Base-by-base conservation (phyloP, 2,113 vertebrate genomes). In the Serilophus lunatus region DNA sequence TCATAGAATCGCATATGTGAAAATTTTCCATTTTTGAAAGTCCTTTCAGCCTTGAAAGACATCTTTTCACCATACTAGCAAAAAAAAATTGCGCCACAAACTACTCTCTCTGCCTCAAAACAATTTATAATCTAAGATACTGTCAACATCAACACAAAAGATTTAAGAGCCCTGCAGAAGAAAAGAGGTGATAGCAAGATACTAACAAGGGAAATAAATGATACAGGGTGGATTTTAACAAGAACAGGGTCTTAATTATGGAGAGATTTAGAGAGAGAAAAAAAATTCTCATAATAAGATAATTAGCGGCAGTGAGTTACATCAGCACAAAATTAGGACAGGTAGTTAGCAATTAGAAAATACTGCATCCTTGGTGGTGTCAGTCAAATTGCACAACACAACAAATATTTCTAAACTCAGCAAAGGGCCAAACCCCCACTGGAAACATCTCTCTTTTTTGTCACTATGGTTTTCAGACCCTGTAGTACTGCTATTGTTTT, bases 261-360 rank as follows among this genome's bases (percentile, higher is more conserved):
- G 63, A 87, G 25, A 31, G 45, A 88, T 90, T 93, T 96, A 57
- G 59, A 88, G 36, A 86, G 66, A 81, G 80, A 57, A 50, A 65
- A 90, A 78, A 45, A 35, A 29, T 36, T 45, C 59, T 66, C 93
- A 68, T 80, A 88, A 83, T 81, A 78, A 86, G 63, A 70, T 91
- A 95, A 95, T 95, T 93, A 94, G 61, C 42, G 25, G 26, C 45
- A 78, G 65, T 85, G 65, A 54, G 82, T 86, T 94, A 76, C 44
- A 91, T 71, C 92, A 94, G 64, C 91, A 86, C 26, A 78, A 80
- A 93, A 84, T 68, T 92, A 88, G 83, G 86, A 92, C 42, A 79
- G 77, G 45, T 50, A 54, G 66, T 29, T 92, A 44, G 51, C 85
- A 93, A 91, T 91, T 93, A 87, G 80, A 92, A 92, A 82, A 76